Evolutionary conservation across 2,797 vertebrate species (phyloP).

Genomic region (Oreonectes daqikongensis): DNA sequence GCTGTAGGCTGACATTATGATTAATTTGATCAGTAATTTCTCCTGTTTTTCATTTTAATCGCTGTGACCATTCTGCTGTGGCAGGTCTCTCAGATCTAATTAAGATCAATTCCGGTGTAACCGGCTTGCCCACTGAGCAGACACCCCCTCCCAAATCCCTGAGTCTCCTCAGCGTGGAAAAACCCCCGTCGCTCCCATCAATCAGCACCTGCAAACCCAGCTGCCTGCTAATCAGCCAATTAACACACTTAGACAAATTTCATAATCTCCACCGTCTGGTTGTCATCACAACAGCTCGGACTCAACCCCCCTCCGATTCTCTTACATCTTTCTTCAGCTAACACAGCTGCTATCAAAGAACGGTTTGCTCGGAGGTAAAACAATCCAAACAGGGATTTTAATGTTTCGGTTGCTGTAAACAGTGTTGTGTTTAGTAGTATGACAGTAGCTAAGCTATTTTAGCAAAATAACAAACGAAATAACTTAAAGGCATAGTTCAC

Average conservation of each 20-base stretch:
- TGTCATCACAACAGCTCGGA: slow-evolving; percentile 80
- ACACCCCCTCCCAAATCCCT: slow-evolving; percentile 88
- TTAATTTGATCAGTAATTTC: slow-evolving; percentile 99
- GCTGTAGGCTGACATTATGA: slow-evolving; percentile 99
- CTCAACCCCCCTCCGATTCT: not conserved
- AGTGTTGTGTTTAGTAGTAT: too few relatives aligned
- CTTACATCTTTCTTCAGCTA: not conserved
- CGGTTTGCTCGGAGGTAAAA: not conserved
- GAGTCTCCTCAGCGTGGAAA: slow-evolving; percentile 91
- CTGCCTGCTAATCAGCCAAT: slow-evolving; percentile 88
- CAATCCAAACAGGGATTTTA: too few relatives aligned
- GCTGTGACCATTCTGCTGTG: slow-evolving; percentile 99
- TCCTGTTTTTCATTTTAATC: slow-evolving; percentile 99
- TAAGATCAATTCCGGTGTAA: slow-evolving; percentile 99
- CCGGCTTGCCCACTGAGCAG: slow-evolving; percentile 85
- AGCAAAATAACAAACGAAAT: too few relatives aligned
- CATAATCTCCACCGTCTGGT: slow-evolving; percentile 88
- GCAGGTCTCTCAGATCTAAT: slow-evolving; percentile 99
- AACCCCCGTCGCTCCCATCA: slow-evolving; percentile 92
- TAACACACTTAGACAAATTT: slow-evolving; percentile 99
- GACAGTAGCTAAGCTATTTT: too few relatives aligned
- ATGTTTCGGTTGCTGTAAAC: too few relatives aligned
- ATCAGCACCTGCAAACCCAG: slow-evolving; percentile 88
- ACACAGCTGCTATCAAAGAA: not conserved
- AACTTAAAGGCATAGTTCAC: too few relatives aligned